These are phyloP conservation scores for Ectemnius lituratus DNA, from an alignment of 2,888 invertebrate species.

Conservation along the genomic window DNA sequence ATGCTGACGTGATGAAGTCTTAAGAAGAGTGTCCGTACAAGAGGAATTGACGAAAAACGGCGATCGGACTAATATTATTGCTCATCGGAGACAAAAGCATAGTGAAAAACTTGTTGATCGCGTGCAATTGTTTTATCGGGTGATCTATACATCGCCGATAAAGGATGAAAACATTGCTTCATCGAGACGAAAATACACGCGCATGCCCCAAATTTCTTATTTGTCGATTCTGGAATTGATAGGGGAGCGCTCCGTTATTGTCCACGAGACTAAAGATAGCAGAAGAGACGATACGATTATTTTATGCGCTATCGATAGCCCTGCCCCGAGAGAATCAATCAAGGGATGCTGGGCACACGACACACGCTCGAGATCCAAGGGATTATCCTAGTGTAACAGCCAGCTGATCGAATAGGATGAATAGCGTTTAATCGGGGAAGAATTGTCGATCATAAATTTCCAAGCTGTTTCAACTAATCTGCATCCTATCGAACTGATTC, in stretches of 20 bases:
- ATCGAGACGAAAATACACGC: background rate
- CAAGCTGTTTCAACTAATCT: background rate
- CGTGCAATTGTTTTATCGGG: no score
- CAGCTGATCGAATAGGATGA: constrained; percentile 50
- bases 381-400: constrained; percentile 50
- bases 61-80: no score
- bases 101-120: no score
- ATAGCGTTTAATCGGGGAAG: constrained; percentile 38
- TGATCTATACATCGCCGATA: constrained; percentile 3
- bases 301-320: constrained; percentile 45
- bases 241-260: no score
- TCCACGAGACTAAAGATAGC: no score
- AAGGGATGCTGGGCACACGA: constrained; percentile 31
- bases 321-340: constrained; percentile 52
- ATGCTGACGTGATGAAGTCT: no score
- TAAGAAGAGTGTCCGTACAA: no score
- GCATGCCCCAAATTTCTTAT: no score
- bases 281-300: constrained; percentile 45
- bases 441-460: constrained; percentile 32
- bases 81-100: no score
- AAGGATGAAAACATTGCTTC: background rate
- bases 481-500: no score
- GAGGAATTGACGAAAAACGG: no score
- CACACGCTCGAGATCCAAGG: constrained; percentile 52
- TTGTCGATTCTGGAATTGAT: no score